These are phyloP conservation scores for Seriola quinqueradiata DNA, from an alignment of 2,113 vertebrate genomes.

Conservation along the genomic window DNA sequence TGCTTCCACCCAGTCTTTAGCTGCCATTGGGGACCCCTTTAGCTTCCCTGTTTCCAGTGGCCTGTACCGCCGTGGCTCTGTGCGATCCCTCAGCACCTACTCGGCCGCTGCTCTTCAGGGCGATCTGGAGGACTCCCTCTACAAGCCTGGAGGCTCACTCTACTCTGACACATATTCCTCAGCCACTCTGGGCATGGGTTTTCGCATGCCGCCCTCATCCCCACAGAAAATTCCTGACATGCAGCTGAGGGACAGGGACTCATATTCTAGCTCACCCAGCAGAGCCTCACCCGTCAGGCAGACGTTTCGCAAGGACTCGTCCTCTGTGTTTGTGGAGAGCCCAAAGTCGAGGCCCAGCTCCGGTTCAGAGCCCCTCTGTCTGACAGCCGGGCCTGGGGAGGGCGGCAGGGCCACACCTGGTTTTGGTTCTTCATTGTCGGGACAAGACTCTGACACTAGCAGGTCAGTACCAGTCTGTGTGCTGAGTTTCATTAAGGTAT, in stretches of 20 bases:
- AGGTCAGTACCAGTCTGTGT: conserved; percentile 81
- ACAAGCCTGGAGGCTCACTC: conserved; percentile 91
- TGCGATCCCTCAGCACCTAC: conserved; percentile 96
- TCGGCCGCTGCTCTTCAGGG: conserved; percentile 94
- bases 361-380: conserved; percentile 88
- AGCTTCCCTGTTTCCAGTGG: conserved; percentile 90
- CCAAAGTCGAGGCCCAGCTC: conserved; percentile 92
- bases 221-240: conserved; percentile 94
- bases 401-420: conserved; percentile 86
- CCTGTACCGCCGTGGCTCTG: conserved; percentile 94
- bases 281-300: conserved; percentile 95
- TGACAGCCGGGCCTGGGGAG: conserved; percentile 87
- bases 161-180: conserved; percentile 90
- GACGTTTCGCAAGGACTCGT: conserved; percentile 95
- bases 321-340: conserved; percentile 93
- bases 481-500: neutral
- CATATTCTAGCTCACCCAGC: conserved; percentile 93
- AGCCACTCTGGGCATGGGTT: conserved; percentile 88
- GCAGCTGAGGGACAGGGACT: conserved; percentile 88
- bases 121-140: conserved; percentile 93
- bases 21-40: conserved; percentile 92
- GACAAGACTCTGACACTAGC: conserved; percentile 90
- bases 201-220: conserved; percentile 94
- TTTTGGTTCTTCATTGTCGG: conserved; percentile 87
- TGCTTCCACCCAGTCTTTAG: conserved; percentile 93